A percentile compares a stretch with the other conserved stretches of the same genome.
Conservation (phyloP, 2,113 vertebrate species). For the Nothoprocta perdicaria region DNA sequence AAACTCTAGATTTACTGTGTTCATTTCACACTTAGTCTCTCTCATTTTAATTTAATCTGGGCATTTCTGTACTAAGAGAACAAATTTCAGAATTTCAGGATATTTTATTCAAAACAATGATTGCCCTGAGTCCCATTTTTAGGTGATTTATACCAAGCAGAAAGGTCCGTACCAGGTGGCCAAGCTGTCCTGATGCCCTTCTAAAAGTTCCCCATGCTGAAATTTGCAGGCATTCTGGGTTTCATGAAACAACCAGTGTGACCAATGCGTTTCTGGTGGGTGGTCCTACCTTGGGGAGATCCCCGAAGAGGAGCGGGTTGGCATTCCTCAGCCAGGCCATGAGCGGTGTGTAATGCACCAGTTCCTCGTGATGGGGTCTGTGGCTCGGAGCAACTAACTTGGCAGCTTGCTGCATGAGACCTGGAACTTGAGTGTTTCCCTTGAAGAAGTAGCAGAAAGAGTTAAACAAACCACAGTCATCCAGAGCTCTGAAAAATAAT, state of each 20-base stretch:
- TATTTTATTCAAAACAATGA: background rate
- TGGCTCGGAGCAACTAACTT: background rate
- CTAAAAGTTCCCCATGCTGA: background rate
- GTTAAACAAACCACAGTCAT: background rate
- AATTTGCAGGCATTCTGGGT: fast-evolving
- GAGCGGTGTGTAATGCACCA: constrained; percentile 7
- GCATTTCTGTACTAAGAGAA: background rate
- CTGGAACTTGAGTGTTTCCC: constrained; percentile 20
- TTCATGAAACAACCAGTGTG: background rate
- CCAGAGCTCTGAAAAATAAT: background rate
- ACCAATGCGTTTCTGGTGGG: background rate
- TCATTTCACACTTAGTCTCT: background rate
- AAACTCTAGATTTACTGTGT: background rate
- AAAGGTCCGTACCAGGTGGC: background rate
- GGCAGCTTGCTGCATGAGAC: background rate
- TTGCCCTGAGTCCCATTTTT: fast-evolving
- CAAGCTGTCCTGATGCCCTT: fast-evolving
- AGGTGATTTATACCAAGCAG: background rate
- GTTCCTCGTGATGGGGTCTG: background rate
- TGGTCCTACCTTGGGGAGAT: constrained; percentile 30
- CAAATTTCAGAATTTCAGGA: background rate
- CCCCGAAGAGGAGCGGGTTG: constrained; percentile 37
- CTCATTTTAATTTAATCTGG: background rate
- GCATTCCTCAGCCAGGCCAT: constrained; percentile 58
- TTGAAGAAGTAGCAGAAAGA: background rate